Conservation (phyloP, 2,113 vertebrate genomes). For the Campylomormyrus tamandua region DNA sequence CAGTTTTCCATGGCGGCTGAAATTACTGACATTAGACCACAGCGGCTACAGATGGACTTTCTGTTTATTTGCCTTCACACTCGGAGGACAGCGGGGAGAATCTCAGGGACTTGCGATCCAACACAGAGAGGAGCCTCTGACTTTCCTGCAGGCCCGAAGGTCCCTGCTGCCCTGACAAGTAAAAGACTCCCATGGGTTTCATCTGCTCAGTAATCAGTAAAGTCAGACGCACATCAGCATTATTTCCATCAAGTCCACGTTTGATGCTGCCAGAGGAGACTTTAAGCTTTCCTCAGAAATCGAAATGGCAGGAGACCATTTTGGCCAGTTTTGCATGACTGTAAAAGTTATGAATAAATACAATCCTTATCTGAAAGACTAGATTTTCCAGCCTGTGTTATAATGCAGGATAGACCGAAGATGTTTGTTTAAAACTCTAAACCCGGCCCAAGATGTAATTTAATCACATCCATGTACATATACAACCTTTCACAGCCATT, state of each 20-base stretch:
- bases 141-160: background rate
- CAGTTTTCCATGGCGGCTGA: background rate
- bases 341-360: background rate
- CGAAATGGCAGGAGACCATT: background rate
- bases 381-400: background rate
- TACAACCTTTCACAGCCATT: background rate
- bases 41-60: background rate
- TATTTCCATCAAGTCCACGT: background rate
- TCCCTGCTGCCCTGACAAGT: background rate
- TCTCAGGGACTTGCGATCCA: no score
- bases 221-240: background rate
- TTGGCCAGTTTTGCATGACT: background rate
- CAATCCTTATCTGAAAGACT: background rate
- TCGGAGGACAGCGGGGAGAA: background rate
- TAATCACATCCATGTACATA: background rate
- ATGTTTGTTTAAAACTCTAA: constrained; percentile 9
- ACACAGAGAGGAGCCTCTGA: background rate
- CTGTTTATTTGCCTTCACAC: background rate
- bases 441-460: background rate
- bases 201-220: background rate
- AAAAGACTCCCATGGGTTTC: background rate
- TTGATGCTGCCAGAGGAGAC: background rate
- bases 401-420: background rate
- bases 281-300: background rate
- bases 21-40: background rate